Base-by-base conservation (phyloP, 2,888 invertebrate genomes). In the Ellobium chinense region DNA sequence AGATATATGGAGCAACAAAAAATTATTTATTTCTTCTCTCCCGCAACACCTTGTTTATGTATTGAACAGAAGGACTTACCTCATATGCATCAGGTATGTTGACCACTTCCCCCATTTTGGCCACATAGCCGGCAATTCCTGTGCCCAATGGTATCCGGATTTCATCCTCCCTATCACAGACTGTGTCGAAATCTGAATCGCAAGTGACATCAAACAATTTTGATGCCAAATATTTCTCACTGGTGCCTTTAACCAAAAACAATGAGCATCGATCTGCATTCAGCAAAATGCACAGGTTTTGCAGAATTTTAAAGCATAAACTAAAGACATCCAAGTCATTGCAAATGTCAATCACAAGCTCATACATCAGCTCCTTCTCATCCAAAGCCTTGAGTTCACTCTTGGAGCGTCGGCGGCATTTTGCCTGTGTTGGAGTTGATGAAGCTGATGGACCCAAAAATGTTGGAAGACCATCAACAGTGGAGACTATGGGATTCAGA, bases 401-500 rank as follows among this genome's bases (percentile, higher is more conserved):
- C 86, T 87, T 84, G 27, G 88, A 85, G 46, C 88, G 87, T 74
- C 88, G 82, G 58, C 85, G 79, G 77, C 96, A 95, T 87, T 96
- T 94, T 75, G 86, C 88, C 18, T 83, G 82, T 1, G 84, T 83
- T 2, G 78, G 81, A 24, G 79, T 82, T 31, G 81, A 79, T 62
- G 84, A 78, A 14, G 86, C 85, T 54, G 89, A 95, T 2, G 91
- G 92, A 66, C 91, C 92, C 75, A 98, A 94, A 94, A 98, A 98
- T 77, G 98, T 98, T 69, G 97, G 97, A 29, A 97, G 97, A 24
- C 98, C 98, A 93, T 98, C 98, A 82, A 98, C 96, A 1, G 90
- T 91, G 31, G 97, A 97, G 87, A 98, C 97, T 93, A 98, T 96
- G 84, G 98, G 98, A 92, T 97, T 97, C 85, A 98, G 94, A 31